Conservation (phyloP, 2,797 vertebrate species). For the Eidolon dupreanum region DNA sequence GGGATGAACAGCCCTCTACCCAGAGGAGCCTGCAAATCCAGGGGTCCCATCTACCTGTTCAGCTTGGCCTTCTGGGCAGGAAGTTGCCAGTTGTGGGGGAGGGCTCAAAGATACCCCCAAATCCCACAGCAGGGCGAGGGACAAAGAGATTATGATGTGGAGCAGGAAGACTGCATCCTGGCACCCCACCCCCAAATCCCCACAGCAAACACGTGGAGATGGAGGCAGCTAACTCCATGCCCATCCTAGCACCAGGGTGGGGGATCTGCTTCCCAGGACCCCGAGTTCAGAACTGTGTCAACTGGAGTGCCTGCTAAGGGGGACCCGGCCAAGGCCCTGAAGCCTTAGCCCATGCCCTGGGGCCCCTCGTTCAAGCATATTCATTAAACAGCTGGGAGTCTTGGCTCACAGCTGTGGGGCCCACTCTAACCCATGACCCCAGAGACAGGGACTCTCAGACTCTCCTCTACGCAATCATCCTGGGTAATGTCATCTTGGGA, state of each 20-base stretch:
- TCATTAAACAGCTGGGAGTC: background rate
- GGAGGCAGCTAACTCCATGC: too few relatives aligned
- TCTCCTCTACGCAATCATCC: background rate
- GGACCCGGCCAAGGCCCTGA: background rate
- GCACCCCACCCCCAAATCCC: background rate
- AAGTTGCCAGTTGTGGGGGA: background rate
- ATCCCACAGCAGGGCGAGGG: background rate
- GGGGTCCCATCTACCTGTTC: background rate
- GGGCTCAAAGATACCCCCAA: background rate
- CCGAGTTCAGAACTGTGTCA: background rate
- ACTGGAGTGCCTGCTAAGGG: background rate
- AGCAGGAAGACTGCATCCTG: background rate
- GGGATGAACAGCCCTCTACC: background rate
- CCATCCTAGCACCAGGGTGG: background rate
- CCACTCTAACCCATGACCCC: background rate
- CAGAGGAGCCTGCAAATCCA: background rate
- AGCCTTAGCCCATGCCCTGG: background rate
- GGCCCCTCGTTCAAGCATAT: background rate
- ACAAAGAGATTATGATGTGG: accelerated
- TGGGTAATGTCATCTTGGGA: background rate
- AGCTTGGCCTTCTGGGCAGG: background rate
- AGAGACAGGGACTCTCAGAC: background rate
- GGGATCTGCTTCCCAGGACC: background rate
- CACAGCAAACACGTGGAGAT: background rate
- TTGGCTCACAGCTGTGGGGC: background rate